Conservation (phyloP, 2,888 invertebrate species). For the Corythucha ciliata region DNA sequence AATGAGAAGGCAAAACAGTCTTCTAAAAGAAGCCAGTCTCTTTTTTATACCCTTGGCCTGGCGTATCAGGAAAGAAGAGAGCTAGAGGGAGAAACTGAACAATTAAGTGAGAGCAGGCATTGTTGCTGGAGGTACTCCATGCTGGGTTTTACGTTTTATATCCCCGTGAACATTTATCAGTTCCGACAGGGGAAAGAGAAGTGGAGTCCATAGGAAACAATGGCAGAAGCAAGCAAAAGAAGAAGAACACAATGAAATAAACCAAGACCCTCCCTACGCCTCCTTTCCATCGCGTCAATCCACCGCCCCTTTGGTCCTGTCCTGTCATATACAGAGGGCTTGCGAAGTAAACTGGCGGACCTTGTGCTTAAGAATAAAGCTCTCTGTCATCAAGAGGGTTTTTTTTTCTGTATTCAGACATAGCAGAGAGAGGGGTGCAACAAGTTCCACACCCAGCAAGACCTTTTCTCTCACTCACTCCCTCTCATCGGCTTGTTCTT, state of each 20-base stretch:
- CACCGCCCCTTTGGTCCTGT: too few relatives aligned
- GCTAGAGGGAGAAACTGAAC: too few relatives aligned
- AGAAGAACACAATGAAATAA: slow-evolving; percentile 1
- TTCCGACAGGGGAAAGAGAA: background rate
- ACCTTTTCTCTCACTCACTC: too few relatives aligned
- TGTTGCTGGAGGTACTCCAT: background rate
- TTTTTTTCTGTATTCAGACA: slow-evolving; percentile 4
- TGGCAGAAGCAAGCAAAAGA: too few relatives aligned
- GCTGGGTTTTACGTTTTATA: background rate
- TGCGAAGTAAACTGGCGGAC: too few relatives aligned
- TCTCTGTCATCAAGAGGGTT: slow-evolving; percentile 1
- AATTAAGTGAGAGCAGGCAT: too few relatives aligned
- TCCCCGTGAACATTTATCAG: slow-evolving; percentile 4
- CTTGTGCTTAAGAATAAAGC: slow-evolving; percentile 1
- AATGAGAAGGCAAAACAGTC: background rate
- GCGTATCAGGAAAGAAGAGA: too few relatives aligned
- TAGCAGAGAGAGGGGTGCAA: background rate
- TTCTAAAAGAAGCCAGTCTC: background rate
- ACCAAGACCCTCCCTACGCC: background rate
- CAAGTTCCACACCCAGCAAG: too few relatives aligned
- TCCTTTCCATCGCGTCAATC: too few relatives aligned
- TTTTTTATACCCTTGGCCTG: background rate
- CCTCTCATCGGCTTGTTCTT: too few relatives aligned
- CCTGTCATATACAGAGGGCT: too few relatives aligned
- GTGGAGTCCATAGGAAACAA: too few relatives aligned